phyloP scores from a whole-genome alignment of 2,888 invertebrate species.

The Leptopterna dolabrata region DNA sequence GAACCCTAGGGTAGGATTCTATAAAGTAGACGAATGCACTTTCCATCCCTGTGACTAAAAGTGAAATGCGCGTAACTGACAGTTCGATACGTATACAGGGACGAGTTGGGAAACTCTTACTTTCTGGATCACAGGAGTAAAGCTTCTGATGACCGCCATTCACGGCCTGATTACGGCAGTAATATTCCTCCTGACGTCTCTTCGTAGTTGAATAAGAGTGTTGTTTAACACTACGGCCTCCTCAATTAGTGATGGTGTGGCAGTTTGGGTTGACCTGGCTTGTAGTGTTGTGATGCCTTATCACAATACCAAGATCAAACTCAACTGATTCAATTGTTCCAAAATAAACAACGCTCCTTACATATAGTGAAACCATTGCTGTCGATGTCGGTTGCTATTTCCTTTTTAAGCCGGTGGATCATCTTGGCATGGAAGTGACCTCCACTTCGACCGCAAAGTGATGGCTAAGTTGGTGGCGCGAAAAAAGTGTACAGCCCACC shows the following conservation, averaged over 20 bases:
- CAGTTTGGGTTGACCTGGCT: neutral
- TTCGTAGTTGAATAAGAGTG: constrained; percentile 25
- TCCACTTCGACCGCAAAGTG: too few relatives aligned
- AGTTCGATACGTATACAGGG: neutral
- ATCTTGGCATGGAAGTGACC: too few relatives aligned
- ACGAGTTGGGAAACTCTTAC: neutral
- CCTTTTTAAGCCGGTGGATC: too few relatives aligned
- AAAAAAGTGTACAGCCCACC: too few relatives aligned
- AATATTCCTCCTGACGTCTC: neutral
- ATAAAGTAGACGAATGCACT: neutral
- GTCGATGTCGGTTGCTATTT: too few relatives aligned
- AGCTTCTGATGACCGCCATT: constrained; percentile 25
- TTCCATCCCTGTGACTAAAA: neutral
- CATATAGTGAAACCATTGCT: too few relatives aligned
- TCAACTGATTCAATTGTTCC: too few relatives aligned
- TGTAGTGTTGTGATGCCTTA: neutral
- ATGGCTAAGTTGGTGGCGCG: too few relatives aligned
- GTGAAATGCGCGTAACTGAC: neutral
- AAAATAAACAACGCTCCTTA: too few relatives aligned
- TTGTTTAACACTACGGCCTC: constrained; percentile 28
- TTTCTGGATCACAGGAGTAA: constrained; percentile 8
- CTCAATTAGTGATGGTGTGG: neutral
- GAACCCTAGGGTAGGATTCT: too few relatives aligned
- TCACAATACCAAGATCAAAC: neutral
- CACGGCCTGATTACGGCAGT: constrained; percentile 29